These are phyloP conservation scores for Todiramphus saurophagus DNA, from an alignment of 2,113 vertebrate genomes.

Conservation along the genomic window DNA sequence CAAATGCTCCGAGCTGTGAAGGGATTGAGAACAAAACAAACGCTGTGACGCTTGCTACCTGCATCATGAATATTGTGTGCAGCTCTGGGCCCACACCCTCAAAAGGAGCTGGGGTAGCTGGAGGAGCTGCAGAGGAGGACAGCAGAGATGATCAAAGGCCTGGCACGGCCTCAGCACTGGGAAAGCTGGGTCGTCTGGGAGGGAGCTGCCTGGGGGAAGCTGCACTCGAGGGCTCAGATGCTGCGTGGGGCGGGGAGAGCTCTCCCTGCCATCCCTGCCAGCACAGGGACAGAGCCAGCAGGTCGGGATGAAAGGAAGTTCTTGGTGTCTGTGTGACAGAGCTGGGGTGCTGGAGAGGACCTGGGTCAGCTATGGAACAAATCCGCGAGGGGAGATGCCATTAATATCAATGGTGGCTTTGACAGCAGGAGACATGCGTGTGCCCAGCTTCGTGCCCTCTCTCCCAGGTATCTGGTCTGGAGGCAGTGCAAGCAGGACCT, in stretches of 20 bases:
- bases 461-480: background rate
- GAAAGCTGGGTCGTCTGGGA: background rate
- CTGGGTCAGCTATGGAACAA: background rate
- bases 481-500: background rate
- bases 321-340: background rate
- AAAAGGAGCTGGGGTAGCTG: background rate
- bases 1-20: background rate
- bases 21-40: background rate
- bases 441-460: background rate
- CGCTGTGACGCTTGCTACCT: background rate
- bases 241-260: background rate
- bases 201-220: background rate
- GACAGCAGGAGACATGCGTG: background rate
- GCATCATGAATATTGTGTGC: background rate
- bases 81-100: background rate
- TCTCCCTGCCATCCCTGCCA: background rate
- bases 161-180: background rate
- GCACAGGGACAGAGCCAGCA: fast-evolving
- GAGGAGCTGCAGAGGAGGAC: background rate
- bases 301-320: background rate
- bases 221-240: background rate
- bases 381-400: fast-evolving
- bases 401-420: background rate
- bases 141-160: background rate
- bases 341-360: background rate